Percentiles rank a stretch among this genome's conserved stretches.
These are phyloP conservation scores for Colostygia pectinataria DNA, from an alignment of 2,888 invertebrate species.

Conservation along the genomic window DNA sequence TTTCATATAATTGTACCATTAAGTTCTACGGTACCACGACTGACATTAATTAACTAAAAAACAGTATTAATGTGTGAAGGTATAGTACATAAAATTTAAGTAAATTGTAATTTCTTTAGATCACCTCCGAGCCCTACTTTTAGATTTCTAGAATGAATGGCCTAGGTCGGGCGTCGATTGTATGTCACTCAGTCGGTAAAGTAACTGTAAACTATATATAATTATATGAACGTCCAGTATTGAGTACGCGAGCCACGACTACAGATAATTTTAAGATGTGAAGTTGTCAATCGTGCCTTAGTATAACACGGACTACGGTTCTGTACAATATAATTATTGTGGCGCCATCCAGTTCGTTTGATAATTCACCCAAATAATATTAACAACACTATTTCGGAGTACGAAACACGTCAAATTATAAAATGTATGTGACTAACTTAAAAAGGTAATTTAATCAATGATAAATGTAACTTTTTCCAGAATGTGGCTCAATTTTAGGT, in stretches of 20 bases:
- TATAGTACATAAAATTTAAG: too few relatives aligned
- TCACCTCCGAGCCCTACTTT: too few relatives aligned
- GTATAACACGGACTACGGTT: slow-evolving; percentile 42
- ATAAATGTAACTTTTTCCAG: not conserved
- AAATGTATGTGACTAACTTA: slow-evolving; percentile 12
- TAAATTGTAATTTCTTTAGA: too few relatives aligned
- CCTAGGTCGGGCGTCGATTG: too few relatives aligned
- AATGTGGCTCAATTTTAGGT: slow-evolving; percentile 1
- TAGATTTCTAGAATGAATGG: too few relatives aligned
- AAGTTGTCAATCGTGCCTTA: slow-evolving; percentile 71
- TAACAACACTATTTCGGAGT: slow-evolving; percentile 16
- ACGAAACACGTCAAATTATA: slow-evolving; percentile 30
- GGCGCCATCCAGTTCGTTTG: slow-evolving; percentile 43
- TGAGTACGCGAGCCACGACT: slow-evolving; percentile 15
- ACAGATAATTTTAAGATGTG: slow-evolving; percentile 38
- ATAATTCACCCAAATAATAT: slow-evolving; percentile 5
- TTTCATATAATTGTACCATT: not conserved
- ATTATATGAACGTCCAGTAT: slow-evolving; percentile 26
- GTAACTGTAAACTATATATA: too few relatives aligned
- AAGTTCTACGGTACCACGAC: too few relatives aligned
- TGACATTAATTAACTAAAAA: too few relatives aligned
- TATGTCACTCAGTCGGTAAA: too few relatives aligned
- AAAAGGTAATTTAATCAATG: too few relatives aligned
- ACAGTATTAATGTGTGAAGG: too few relatives aligned
- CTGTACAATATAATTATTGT: slow-evolving; percentile 48